These are phyloP conservation scores for Dryomyza anilis DNA, from an alignment of 2,888 invertebrate species.

Conservation along the genomic window DNA sequence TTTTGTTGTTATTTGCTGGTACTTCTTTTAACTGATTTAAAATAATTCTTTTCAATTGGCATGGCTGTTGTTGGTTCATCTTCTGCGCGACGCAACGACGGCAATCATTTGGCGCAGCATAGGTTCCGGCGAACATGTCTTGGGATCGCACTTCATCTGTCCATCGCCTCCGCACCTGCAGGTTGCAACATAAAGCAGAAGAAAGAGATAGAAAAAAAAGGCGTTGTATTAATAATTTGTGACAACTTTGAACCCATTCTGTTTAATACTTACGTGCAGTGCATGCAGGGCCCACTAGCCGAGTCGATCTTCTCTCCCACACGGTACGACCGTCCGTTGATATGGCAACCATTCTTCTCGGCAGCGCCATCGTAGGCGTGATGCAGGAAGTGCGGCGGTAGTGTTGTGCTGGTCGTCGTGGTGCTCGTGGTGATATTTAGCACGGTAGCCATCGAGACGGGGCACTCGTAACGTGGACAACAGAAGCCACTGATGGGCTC, in stretches of 20 bases:
- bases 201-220: neutral
- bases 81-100: constrained; percentile 75
- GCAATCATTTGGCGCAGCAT: constrained; percentile 90
- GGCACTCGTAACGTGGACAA: constrained; percentile 93
- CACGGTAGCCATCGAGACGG: constrained; percentile 83
- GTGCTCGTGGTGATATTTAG: constrained; percentile 85
- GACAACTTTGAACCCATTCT: neutral
- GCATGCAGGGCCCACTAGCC: constrained; percentile 90
- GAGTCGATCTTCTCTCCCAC: constrained; percentile 85
- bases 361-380: constrained; percentile 78
- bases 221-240: neutral
- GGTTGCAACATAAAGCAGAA: no score
- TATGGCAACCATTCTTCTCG: constrained; percentile 76
- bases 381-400: constrained; percentile 82
- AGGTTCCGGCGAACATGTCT: constrained; percentile 86
- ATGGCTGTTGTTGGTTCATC: constrained; percentile 65
- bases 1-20: neutral
- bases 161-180: constrained; percentile 88
- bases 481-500: constrained; percentile 93
- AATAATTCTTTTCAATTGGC: constrained; percentile 42
- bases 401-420: constrained; percentile 82
- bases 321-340: constrained; percentile 82
- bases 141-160: constrained; percentile 93
- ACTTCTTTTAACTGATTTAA: constrained; percentile 9
- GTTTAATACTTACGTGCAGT: constrained; percentile 84